Evolutionary conservation across 1,140 invertebrate genomes (phyloP), one percentile per base, ranked within the genome.

Genomic region (Megalopta genalis): DNA sequence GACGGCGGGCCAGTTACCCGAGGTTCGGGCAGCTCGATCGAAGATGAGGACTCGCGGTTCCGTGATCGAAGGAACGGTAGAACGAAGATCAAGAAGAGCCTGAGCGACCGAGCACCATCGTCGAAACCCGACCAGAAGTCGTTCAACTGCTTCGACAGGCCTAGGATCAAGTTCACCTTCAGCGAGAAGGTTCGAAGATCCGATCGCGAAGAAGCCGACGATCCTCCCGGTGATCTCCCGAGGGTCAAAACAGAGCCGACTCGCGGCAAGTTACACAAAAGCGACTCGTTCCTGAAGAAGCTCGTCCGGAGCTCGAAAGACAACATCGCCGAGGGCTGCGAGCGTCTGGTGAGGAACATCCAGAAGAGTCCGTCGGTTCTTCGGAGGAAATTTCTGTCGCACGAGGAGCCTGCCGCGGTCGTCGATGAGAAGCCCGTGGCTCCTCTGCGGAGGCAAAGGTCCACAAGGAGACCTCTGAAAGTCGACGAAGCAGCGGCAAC

Each of bases 281-380:
- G n/a, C 80, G 73, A 87, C 37, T 88, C 84, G 9, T 91, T 91
- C 57, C 66, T 91, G 4, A 89, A 85, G 49, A 88, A 77, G 57
- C 52, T 91, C 21, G 80, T 90, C 1, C 88, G 76, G 14, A 84
- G 83, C 9, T 89, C 89, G 2, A 87, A 76, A 54, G 83, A 89
- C 27, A 90, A 89, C 67, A 82, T 90, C 3, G 23, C 74, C 3
- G 81, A 83, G 5, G 79, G 80, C 21, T 90, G 88, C 64, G 87
- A 90, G 57, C 87, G 81, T 62, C 72, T 91, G 18, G 81, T 91
- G 0, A 88, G 74, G n/a, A 90, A 85, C 59, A 88, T 91, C 21
- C 88, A 88, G 21, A 86, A 81, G 18, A 86, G 83, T 82, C 87
- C 88, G 6, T 59, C 68, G 21, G 60, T 85, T 7, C 37, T 84